phyloP scores from a whole-genome alignment of 2,888 invertebrate species.

The Cheilosia grossa region DNA sequence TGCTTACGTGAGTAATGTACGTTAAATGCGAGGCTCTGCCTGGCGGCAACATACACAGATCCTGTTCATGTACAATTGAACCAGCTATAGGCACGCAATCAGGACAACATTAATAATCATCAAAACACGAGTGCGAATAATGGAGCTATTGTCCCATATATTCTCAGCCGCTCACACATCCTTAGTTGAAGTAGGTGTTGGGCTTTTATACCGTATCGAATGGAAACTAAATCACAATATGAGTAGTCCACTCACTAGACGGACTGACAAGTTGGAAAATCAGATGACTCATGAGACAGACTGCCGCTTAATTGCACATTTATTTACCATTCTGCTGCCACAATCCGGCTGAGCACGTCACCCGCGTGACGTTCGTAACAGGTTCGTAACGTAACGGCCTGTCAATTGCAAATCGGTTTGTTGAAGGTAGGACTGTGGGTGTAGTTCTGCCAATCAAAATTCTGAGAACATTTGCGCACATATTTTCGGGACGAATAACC shows the following conservation, averaged over 20 bases:
- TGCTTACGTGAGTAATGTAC: conserved; percentile 45
- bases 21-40: not conserved
- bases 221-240: not conserved
- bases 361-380: not conserved
- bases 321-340: not conserved
- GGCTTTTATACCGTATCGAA: not conserved
- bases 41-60: conserved; percentile 25
- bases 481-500: not conserved
- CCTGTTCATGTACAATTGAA: conserved; percentile 17
- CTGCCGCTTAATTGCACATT: not conserved
- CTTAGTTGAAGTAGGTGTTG: not conserved
- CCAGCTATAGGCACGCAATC: conserved; percentile 24
- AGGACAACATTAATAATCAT: conserved; percentile 16
- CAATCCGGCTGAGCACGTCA: no score
- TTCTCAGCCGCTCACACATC: no score
- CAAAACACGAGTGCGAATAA: conserved; percentile 25
- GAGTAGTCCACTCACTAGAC: not conserved
- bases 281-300: conserved; percentile 21
- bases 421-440: no score
- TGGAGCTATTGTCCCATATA: not conserved
- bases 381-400: not conserved
- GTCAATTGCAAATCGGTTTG: not conserved
- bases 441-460: not conserved
- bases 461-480: not conserved
- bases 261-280: conserved; percentile 5